Base-by-base conservation (phyloP, 2,113 vertebrate species). In the Corythornis vintsioides region DNA sequence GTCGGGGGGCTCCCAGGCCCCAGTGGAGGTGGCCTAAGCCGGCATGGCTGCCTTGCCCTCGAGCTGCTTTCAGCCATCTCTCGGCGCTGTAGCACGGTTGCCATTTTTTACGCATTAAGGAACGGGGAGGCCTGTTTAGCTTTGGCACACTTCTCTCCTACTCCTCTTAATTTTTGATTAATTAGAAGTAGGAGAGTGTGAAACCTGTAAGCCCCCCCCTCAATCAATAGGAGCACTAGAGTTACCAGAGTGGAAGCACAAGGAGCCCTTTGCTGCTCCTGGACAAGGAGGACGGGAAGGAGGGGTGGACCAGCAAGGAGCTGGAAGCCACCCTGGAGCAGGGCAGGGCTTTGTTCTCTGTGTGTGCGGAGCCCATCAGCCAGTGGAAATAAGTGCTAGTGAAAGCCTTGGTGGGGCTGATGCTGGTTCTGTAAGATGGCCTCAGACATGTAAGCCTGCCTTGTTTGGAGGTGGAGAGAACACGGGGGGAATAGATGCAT, bases 381-480 rank as follows among this genome's bases (percentile, higher is more conserved):
- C 5, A 48, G 70, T 33, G 29, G 80, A 71, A 71, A 60, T 48
- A 28, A 35, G 76, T n/a, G 73, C 66, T 50, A 26, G 81, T 14
- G 52, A 64, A 63, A 66, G 82, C 82, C 64, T 61, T 31, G 66
- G 48, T 72, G 69, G 80, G 81, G 63, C 70, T 91, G 76, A n/a
- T 67, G 65, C 88, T 1, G 28, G 66, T 77, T 50, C 71, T 86
- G 72, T 83, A 96, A 96, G 87, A 94, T 95, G 95, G 94, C 92
- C 95, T 66, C 84, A 24, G 56, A 20, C 5, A 4, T 29, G 67
- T 43, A 35, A 91, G 92, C 91, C 86, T 72, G 92, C 95, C 92
- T 89, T 53, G 69, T 52, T 52, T 70, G 84, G 78, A 59, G 52
- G 83, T 77, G 86, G 83, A 81, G 90, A 88, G 73, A 60, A 70